Evolutionary conservation across 2,797 vertebrate species (phyloP), one percentile per base, ranked within the genome.

Genomic region (Pseudomugil gertrudae): DNA sequence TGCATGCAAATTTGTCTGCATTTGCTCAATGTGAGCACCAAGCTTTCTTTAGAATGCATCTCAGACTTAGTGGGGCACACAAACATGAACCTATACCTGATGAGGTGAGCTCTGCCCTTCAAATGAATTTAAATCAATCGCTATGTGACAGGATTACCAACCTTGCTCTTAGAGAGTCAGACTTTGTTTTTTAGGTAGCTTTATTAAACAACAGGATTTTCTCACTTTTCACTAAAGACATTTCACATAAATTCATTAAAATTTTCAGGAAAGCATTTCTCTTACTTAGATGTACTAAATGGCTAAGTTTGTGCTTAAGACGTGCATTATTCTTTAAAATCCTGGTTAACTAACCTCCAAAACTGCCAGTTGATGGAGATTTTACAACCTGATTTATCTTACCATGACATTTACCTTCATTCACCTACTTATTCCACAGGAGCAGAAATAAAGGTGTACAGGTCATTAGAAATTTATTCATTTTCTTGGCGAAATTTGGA

Each of bases 81-180:
- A 88, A 84, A 81, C 79, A 80, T 87, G 75, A 90, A 89, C 84
- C 76, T 64, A 35, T 70, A 79, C 69, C 76, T 71, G 80, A 78
- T 78, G 71, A 83, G 89, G 73, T 81, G 82, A 85, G 69, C 23
- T n/a, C 73, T 89, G 90, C 89, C 89, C 89, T 83, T 93, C 86
- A 89, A 57, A 79, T 76, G 66, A 61, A 72, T 78, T 53, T 38
- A 3, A 71, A 75, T 74, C 81, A 87, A 88, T 88, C 86, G 80
- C 69, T 80, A 65, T 75, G 75, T 80, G 84, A 80, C 69, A 60
- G 66, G 76, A 81, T 79, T 77, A 67, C 69, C 38, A 59, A 82
- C 75, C 66, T 69, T 79, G 75, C 66, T 84, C 82, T 76, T 83
- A 69, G 64, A 62, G 59, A 78, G 72, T 69, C 64, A 53, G 52